These are phyloP conservation scores for Pollachius pollachius DNA, from an alignment of 2,113 vertebrate genomes.

Conservation along the genomic window DNA sequence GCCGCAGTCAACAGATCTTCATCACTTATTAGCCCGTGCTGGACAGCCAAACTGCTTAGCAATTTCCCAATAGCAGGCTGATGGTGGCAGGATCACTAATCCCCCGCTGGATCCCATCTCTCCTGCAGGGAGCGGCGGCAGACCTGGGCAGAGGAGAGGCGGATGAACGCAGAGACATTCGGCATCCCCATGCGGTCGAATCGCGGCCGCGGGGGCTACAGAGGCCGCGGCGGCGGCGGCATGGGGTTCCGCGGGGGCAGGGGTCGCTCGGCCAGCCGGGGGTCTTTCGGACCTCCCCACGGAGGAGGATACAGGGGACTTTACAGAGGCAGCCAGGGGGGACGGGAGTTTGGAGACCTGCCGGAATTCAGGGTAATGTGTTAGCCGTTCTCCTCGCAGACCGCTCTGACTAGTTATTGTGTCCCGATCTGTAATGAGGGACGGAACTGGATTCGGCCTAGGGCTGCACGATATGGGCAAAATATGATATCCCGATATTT, in stretches of 20 bases:
- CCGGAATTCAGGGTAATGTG: constrained; percentile 84
- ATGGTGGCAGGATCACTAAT: no score
- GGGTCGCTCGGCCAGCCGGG: constrained; percentile 76
- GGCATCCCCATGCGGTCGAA: constrained; percentile 86
- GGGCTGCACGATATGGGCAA: no score
- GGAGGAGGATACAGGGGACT: constrained; percentile 81
- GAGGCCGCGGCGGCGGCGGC: constrained; percentile 72
- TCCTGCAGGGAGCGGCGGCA: constrained; percentile 82
- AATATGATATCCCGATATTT: no score
- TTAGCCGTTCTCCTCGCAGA: not conserved
- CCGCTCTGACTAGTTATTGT: not conserved
- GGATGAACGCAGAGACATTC: constrained; percentile 90
- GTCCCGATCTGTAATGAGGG: no score
- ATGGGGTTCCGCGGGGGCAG: constrained; percentile 84
- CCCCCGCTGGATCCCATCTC: no score
- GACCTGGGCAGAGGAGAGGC: constrained; percentile 91
- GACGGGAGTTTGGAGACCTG: constrained; percentile 87
- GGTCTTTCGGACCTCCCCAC: constrained; percentile 76
- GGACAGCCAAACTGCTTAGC: no score
- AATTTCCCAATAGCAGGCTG: no score
- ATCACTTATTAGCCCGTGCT: no score
- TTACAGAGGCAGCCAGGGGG: constrained; percentile 86
- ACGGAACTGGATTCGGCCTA: no score
- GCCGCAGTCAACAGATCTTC: no score
- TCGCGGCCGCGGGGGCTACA: constrained; percentile 83